Evolutionary conservation across 2,113 vertebrate species (phyloP).

Genomic region (Cisticola juncidis): DNA sequence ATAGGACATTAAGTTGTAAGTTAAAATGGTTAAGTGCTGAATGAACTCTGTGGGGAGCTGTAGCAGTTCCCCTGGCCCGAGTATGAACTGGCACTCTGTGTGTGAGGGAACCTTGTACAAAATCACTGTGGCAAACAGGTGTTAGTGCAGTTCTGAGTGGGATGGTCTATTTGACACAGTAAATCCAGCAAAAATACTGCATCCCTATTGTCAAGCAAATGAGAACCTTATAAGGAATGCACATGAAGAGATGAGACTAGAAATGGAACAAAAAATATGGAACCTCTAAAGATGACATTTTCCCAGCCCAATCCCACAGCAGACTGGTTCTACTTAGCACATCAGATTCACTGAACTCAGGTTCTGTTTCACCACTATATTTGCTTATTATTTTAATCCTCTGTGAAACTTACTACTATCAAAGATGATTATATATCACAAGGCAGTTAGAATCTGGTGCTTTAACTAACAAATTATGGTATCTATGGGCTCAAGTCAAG

Average conservation of each 20-base stretch:
- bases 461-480: conserved; percentile 10
- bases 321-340: background rate
- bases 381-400: background rate
- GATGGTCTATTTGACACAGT: background rate
- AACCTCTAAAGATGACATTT: background rate
- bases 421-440: background rate
- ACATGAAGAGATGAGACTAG: background rate
- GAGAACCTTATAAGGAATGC: background rate
- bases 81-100: rapidly evolving
- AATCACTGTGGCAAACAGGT: background rate
- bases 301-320: background rate
- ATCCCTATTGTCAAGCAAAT: background rate
- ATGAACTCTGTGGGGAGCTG: background rate
- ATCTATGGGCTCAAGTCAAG: background rate
- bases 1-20: background rate
- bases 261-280: background rate
- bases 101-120: background rate
- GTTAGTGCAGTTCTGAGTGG: background rate
- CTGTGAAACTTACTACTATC: background rate
- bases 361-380: background rate
- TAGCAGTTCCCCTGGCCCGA: rapidly evolving
- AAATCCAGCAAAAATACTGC: background rate
- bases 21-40: background rate
- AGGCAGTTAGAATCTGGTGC: background rate
- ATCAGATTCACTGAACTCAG: background rate